A percentile compares a stretch with the other conserved stretches of the same genome.
phyloP scores from a whole-genome alignment of 2,113 vertebrate species.

The Psammodynastes pulverulentus region DNA sequence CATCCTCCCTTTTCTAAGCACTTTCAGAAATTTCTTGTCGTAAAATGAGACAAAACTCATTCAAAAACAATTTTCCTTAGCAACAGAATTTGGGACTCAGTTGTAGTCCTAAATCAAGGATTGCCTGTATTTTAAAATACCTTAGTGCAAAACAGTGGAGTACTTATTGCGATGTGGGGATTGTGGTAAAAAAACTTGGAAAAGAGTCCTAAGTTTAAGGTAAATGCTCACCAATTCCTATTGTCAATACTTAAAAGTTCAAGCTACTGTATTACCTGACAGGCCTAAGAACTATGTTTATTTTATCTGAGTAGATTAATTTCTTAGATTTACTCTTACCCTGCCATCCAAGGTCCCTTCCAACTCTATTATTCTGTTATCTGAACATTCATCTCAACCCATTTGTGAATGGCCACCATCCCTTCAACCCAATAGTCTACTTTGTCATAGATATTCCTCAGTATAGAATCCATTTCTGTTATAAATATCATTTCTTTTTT shows the following conservation, averaged over 20 bases:
- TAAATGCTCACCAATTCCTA: neutral
- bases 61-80: neutral
- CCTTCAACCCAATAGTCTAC: neutral
- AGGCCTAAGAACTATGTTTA: neutral
- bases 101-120: neutral
- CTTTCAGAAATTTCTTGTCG: neutral
- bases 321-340: neutral
- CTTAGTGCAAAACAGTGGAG: neutral
- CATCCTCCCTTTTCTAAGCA: neutral
- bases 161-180: neutral
- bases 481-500: neutral
- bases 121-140: neutral
- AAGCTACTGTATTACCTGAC: neutral
- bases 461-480: neutral
- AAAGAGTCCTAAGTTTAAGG: neutral
- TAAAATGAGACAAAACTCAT: neutral
- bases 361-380: neutral
- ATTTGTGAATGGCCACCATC: neutral
- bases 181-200: neutral
- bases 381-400: neutral
- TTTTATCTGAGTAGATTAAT: neutral
- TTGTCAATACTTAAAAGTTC: neutral
- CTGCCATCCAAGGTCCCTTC: neutral
- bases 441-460: neutral
- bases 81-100: neutral